A percentile compares a stretch with the other conserved stretches of the same genome.
Evolutionary conservation across 2,888 invertebrate species (phyloP).

Genomic region (Chelonus formosanus): DNA sequence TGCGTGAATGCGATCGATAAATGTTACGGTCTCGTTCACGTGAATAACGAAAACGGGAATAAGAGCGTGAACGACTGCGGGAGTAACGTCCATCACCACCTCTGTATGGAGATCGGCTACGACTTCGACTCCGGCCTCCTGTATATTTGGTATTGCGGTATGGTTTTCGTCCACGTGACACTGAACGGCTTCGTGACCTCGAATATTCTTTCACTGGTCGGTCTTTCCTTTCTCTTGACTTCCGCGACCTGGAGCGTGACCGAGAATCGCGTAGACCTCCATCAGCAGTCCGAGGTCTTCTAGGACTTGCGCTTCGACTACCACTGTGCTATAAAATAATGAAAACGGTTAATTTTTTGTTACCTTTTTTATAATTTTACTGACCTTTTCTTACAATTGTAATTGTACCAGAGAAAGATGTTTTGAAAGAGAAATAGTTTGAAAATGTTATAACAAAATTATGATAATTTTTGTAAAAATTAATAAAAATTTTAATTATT

Average conservation of each 20-base stretch:
- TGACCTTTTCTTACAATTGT: too few species aligned
- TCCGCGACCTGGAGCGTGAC: conserved; percentile 62
- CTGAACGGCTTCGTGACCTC: conserved; percentile 62
- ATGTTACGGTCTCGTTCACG: conserved; percentile 71
- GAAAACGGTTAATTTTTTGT: background rate
- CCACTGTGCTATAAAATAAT: conserved; percentile 51
- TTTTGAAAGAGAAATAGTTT: too few species aligned
- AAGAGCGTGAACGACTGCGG: conserved; percentile 72
- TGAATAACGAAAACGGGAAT: conserved; percentile 67
- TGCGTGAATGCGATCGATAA: conserved; percentile 75
- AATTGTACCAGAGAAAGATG: too few species aligned
- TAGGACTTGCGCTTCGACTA: conserved; percentile 58
- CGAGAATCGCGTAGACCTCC: conserved; percentile 57
- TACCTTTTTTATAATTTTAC: background rate
- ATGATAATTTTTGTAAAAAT: background rate
- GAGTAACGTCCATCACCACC: conserved; percentile 69
- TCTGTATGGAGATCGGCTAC: conserved; percentile 72
- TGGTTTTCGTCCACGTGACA: conserved; percentile 62
- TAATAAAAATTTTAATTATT: background rate
- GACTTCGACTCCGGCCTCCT: conserved; percentile 64
- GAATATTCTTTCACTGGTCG: conserved; percentile 62
- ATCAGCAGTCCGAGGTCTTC: conserved; percentile 53
- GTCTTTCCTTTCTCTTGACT: conserved; percentile 59
- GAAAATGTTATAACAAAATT: too few species aligned
- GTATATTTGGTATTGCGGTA: conserved; percentile 49